Percentiles rank a stretch among this genome's conserved stretches.
These are phyloP conservation scores for Lutjanus campechanus DNA, from an alignment of 2,797 vertebrate species.

Conservation along the genomic window DNA sequence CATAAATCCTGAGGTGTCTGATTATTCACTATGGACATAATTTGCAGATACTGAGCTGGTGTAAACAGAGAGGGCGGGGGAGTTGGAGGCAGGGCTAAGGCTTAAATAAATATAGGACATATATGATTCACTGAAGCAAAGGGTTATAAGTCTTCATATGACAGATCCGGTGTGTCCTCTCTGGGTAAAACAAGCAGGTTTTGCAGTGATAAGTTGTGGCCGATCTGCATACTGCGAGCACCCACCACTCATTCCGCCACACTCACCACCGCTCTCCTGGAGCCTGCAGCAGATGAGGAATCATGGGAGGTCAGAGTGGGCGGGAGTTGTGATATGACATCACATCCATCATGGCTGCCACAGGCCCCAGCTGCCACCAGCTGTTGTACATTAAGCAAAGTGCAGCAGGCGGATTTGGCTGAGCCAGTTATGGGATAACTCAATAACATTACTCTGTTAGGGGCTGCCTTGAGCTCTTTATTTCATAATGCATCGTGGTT, in stretches of 20 bases:
- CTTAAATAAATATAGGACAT: not conserved
- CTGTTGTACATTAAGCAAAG: constrained; percentile 86
- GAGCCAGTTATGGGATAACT: constrained; percentile 86
- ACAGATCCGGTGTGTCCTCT: accelerated
- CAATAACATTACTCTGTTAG: constrained; percentile 82
- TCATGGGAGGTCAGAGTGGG: constrained; percentile 67
- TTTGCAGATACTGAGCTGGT: not conserved
- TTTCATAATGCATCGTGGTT: constrained; percentile 80
- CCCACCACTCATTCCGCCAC: constrained; percentile 31
- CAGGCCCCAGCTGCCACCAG: constrained; percentile 78
- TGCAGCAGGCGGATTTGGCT: constrained; percentile 83
- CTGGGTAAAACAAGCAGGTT: not conserved
- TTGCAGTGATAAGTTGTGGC: not conserved
- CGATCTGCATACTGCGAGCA: not conserved
- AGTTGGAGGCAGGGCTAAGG: not conserved
- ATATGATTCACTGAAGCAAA: constrained; percentile 6
- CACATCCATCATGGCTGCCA: constrained; percentile 75
- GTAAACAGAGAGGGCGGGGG: not conserved
- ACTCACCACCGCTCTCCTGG: constrained; percentile 25
- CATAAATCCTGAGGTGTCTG: not conserved
- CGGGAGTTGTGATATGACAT: constrained; percentile 57
- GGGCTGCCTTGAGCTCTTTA: constrained; percentile 77
- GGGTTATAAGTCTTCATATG: not conserved
- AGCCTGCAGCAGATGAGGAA: constrained; percentile 54
- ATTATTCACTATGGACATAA: not conserved